Evolutionary conservation across 2,797 vertebrate species (phyloP), one percentile per base, ranked within the genome.

Genomic region (Apogon talboti): DNA sequence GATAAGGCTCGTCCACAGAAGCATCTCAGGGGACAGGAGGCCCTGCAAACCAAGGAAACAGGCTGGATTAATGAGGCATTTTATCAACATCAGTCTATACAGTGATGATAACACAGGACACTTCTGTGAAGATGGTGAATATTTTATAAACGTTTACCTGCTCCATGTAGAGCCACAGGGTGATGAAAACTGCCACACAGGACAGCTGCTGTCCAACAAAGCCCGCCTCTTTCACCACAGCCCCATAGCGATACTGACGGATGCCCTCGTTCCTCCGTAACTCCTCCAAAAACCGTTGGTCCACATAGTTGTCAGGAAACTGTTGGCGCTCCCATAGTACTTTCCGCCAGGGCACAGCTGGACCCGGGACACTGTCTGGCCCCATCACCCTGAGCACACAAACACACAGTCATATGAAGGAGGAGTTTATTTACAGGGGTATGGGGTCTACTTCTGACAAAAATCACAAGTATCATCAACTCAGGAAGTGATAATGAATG

Each of bases 291-390:
- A 99, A 99, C 2, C 96, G 92, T 37, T 83, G 92, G 83, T 98
- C 97, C 69, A 99, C 98, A 2, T 98, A 99, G 91, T 99, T 99
- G 74, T 99, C 98, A 1, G 98, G 96, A 65, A 95, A 99, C 0
- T 96, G 93, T 89, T 99, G 97, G 0, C 86, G 90, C 80, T 97
- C 94, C 82, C 98, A 99, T 24, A 99, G 86, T 47, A 99, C 95
- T 85, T 99, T 99, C 87, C 92, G 89, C 98, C 98, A 99, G n/a
- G 93, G 88, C 38, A 90, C 90, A 3, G 82, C 76, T 7, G 90
- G 79, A 24, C 77, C 79, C 0, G 91, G 85, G 51, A 61, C 86
- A 13, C 91, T 60, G 65, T 94, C 94, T 56, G 93, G 91, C 53
- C 94, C 94, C 94, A 95, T 95, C 58, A 51, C 83, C 86, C 89